Evolutionary conservation across 1,140 invertebrate genomes (phyloP).

Genomic region (Diabrotica virgifera): DNA sequence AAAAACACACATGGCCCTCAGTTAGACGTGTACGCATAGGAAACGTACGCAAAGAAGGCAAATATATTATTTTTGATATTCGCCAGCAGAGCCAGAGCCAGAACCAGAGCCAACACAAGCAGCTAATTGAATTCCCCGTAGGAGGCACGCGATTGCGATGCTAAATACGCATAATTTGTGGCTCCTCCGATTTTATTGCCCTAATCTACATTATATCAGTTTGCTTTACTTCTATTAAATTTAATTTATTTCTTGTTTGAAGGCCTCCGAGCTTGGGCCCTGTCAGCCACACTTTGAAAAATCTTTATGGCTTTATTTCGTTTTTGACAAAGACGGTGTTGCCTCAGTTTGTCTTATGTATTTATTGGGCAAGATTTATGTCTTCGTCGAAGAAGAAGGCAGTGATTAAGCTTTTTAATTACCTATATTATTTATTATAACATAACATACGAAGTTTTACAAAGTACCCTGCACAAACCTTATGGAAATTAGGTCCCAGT

Average conservation of each 20-base stretch:
- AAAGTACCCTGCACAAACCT: too few species aligned
- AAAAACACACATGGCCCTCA: conserved; percentile 41
- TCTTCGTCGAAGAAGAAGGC: too few species aligned
- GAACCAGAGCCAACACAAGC: conserved; percentile 39
- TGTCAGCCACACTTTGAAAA: not conserved
- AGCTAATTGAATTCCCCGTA: conserved; percentile 45
- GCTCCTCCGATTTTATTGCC: conserved; percentile 43
- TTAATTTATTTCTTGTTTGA: conserved; percentile 25
- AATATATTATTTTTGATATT: conserved; percentile 46
- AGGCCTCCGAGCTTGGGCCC: not conserved
- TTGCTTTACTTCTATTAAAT: conserved; percentile 32
- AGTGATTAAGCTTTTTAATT: too few species aligned
- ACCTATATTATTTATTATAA: too few species aligned
- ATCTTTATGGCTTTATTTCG: conserved; percentile 3
- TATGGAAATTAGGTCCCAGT: too few species aligned
- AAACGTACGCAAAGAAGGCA: conserved; percentile 41
- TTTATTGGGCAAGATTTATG: too few species aligned
- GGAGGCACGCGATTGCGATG: conserved; percentile 43
- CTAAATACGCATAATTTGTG: conserved; percentile 46
- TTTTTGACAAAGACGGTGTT: not conserved
- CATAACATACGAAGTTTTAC: too few species aligned
- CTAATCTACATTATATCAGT: conserved; percentile 38
- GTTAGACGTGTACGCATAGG: conserved; percentile 16
- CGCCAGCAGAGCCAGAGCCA: too few species aligned
- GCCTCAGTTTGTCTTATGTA: too few species aligned